Base-by-base conservation (phyloP, 2,113 vertebrate genomes). In the Triplophysa rosa region DNA sequence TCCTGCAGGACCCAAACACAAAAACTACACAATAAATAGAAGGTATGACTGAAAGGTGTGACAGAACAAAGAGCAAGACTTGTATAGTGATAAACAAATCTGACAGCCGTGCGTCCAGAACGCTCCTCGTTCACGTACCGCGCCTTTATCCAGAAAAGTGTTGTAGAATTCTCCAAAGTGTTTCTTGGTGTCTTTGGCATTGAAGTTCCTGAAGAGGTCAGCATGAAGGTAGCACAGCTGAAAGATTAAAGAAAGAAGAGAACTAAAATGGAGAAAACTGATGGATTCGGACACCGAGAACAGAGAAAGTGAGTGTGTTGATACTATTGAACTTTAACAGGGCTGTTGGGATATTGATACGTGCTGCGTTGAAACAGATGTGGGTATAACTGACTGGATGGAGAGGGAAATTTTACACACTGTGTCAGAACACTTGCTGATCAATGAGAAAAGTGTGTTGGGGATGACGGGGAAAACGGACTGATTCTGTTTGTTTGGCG, bases 161-260 rank as follows among this genome's bases (percentile, higher is more conserved):
- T 94, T 95, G 88, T 89, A 92, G 87, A 96, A 96, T 65, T 97
- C 96, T 59, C 90, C 84, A 90, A 96, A 96, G 65, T 93, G 91
- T 82, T 96, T 96, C 91, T 93, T 95, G 81, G 90, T 92, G 85
- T 97, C 96, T 90, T 96, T 97, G 88, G 94, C 45, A 69, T 83
- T 94, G 86, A 95, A 88, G 11, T 74, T 90, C 77, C 52, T 90
- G 66, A 95, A 86, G 84, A 95, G 90, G 45, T 96, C 95, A 2
- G 92, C 94, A 2, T 97, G 95, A 59, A 97, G 92, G 87, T 93
- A 96, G 86, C 94, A 95, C 72, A 97, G 93, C 96, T 97, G 83
- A 4, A 17, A 47, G 14, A 64, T 47, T 19, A 80, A 54, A 73
- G 19, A 49, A 62, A 56, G 42, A 49, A n/a, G 21, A 75, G 45